Evolutionary conservation across 2,888 invertebrate genomes (phyloP).

Genomic region (Sphaerolaimus hirsutus): DNA sequence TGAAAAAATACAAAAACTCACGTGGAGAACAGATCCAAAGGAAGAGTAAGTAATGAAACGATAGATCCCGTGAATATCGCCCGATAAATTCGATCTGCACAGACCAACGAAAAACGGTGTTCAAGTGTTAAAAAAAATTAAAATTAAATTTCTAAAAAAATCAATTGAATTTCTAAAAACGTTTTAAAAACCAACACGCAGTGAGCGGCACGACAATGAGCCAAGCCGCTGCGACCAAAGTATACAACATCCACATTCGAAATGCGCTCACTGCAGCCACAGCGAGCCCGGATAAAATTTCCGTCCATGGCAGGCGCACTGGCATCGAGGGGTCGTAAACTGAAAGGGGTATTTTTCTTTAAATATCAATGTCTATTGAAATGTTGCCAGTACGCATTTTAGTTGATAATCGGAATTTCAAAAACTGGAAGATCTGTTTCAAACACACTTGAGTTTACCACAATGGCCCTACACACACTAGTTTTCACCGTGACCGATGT

Average conservation of each 20-base stretch:
- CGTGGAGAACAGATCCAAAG: slow-evolving; percentile 69
- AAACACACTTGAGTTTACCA: no score
- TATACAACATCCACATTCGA: slow-evolving; percentile 88
- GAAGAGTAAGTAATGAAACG: slow-evolving; percentile 50
- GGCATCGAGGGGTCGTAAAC: slow-evolving; percentile 99
- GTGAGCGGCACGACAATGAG: slow-evolving; percentile 80
- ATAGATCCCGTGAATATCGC: slow-evolving; percentile 71
- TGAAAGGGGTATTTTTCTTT: slow-evolving; percentile 16
- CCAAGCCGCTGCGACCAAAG: slow-evolving; percentile 87
- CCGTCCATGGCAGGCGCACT: slow-evolving; percentile 68
- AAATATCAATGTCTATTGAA: no score
- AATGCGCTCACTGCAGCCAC: slow-evolving; percentile 70
- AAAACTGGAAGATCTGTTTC: no score
- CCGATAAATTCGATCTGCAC: slow-evolving; percentile 52
- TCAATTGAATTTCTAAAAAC: background rate
- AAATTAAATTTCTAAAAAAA: background rate
- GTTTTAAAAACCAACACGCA: slow-evolving; percentile 40
- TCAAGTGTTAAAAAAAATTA: background rate
- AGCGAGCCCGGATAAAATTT: slow-evolving; percentile 66
- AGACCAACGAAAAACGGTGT: background rate
- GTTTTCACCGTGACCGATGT: no score
- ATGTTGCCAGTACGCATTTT: no score
- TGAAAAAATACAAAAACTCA: slow-evolving; percentile 24
- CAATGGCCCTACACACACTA: no score
- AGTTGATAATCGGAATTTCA: no score